These are phyloP conservation scores for Rhysida immarginata DNA, from an alignment of 1,140 invertebrate genomes.

Conservation along the genomic window DNA sequence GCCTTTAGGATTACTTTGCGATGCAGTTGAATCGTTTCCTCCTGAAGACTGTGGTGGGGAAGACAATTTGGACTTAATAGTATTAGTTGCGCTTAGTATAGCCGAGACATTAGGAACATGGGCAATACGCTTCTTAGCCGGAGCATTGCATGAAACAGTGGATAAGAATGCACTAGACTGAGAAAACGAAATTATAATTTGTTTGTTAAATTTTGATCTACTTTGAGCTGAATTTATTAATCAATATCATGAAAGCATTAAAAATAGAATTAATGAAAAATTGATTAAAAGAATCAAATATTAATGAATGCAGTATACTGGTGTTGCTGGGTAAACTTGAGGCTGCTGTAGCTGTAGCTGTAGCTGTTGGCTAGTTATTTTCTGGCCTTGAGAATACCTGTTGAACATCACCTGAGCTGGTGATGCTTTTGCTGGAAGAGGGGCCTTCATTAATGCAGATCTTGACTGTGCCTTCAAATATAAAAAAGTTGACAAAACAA, in stretches of 20 bases:
- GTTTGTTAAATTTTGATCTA: too few relatives aligned
- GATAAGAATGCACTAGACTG: background rate
- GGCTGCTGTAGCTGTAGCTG: too few relatives aligned
- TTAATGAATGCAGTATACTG: too few relatives aligned
- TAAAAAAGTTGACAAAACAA: too few relatives aligned
- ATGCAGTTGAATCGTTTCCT: conserved; percentile 20
- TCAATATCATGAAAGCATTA: too few relatives aligned
- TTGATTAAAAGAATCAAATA: background rate
- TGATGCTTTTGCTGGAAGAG: too few relatives aligned
- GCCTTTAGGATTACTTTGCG: conserved; percentile 50
- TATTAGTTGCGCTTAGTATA: conserved; percentile 7
- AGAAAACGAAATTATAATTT: conserved; percentile 7
- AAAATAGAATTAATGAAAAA: background rate
- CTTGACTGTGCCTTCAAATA: too few relatives aligned
- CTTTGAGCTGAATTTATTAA: too few relatives aligned
- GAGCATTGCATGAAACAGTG: background rate
- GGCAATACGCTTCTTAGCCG: conserved; percentile 21
- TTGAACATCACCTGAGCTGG: conserved; percentile 30
- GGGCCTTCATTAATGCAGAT: too few relatives aligned
- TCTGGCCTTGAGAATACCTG: conserved; percentile 24
- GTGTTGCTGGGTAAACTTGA: too few relatives aligned
- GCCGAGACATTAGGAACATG: conserved; percentile 20
- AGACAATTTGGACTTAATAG: conserved; percentile 7
- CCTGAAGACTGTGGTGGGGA: background rate
- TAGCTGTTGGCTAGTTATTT: conserved; percentile 11